A percentile compares a stretch with the other conserved stretches of the same genome.
phyloP scores from a whole-genome alignment of 2,113 vertebrate species.

The Cygnus atratus region DNA sequence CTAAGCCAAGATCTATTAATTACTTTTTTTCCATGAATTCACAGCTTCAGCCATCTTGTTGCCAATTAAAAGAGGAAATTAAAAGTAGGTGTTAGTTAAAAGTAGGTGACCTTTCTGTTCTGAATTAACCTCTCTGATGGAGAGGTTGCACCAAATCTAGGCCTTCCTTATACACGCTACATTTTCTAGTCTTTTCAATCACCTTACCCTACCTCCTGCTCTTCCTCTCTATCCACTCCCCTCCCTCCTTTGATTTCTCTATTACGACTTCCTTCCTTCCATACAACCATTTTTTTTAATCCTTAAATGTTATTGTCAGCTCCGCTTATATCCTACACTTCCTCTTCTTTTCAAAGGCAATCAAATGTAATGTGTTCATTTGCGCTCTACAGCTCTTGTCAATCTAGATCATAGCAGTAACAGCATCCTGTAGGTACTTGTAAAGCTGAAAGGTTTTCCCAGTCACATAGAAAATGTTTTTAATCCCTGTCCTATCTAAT shows the following conservation, averaged over 20 bases:
- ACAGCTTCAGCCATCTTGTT: neutral
- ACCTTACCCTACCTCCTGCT: neutral
- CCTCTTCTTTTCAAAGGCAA: neutral
- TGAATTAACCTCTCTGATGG: neutral
- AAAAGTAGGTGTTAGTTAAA: no score
- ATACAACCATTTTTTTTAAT: neutral
- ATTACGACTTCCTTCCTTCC: neutral
- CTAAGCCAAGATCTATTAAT: neutral
- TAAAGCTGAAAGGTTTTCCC: neutral
- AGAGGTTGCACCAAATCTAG: neutral
- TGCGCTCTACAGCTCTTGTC: neutral
- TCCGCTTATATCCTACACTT: neutral
- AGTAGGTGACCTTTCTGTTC: neutral
- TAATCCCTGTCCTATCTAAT: neutral
- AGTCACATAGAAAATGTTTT: neutral
- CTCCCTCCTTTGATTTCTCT: neutral
- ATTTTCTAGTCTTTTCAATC: neutral
- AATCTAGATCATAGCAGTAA: neutral
- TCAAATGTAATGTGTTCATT: neutral
- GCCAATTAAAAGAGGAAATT: neutral
- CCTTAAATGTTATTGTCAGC: neutral
- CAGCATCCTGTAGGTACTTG: neutral
- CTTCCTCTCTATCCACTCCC: neutral
- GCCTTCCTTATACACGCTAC: neutral
- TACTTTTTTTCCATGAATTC: neutral